A percentile compares a stretch with the other conserved stretches of the same genome.
Conservation (phyloP, 2,113 vertebrate genomes). For the Microtus pennsylvanicus region DNA sequence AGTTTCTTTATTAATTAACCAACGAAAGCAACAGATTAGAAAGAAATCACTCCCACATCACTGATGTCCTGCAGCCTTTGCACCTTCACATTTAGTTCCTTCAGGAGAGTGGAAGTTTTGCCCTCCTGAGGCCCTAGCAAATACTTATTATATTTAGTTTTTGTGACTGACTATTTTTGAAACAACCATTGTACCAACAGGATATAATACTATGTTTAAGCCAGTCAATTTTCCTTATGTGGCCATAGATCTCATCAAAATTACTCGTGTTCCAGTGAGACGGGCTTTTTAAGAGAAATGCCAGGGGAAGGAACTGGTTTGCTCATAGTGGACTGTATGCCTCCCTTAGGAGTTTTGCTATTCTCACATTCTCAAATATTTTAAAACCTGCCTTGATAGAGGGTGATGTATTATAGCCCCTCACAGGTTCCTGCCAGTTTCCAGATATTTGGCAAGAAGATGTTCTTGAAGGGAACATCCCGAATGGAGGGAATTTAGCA, state of each 20-base stretch:
- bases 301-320: neutral
- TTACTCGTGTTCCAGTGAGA: neutral
- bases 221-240: neutral
- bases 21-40: no score
- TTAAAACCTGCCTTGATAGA: neutral
- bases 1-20: no score
- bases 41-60: no score
- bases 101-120: neutral
- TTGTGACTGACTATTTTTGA: neutral
- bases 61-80: neutral
- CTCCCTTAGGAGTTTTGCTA: neutral
- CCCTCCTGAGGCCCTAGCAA: neutral
- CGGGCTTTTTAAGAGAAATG: neutral
- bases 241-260: neutral
- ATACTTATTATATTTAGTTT: neutral
- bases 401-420: neutral
- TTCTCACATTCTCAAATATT: neutral
- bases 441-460: neutral
- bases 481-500: neutral
- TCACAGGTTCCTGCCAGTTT: neutral
- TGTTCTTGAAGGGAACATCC: neutral
- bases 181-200: neutral
- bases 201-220: neutral
- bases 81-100: neutral
- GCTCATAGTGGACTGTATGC: neutral